Evolutionary conservation across 2,888 invertebrate species (phyloP).

Genomic region (Hydropsyche betteni): DNA sequence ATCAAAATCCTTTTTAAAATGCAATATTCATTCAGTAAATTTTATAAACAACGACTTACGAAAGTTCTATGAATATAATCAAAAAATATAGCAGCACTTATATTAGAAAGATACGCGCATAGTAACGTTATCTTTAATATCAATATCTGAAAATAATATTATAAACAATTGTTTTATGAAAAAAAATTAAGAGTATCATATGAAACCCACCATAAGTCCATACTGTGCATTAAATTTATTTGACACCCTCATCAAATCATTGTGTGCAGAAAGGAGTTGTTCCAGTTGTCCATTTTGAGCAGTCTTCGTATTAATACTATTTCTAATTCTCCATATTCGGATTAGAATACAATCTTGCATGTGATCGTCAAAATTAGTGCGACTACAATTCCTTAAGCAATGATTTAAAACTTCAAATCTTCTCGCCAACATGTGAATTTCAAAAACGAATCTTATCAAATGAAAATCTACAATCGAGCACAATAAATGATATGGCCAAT

Average conservation of each 20-base stretch:
- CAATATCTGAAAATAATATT: background rate
- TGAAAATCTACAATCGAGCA: background rate
- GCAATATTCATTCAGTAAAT: background rate
- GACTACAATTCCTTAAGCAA: background rate
- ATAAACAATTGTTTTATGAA: no score
- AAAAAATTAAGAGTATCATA: background rate
- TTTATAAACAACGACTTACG: background rate
- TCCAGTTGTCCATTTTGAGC: background rate
- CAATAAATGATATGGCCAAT: background rate
- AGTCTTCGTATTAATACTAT: background rate
- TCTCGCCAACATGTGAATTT: background rate
- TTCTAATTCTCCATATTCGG: background rate
- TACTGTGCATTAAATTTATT: background rate
- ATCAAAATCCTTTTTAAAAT: background rate
- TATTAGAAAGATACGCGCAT: background rate
- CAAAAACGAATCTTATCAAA: background rate
- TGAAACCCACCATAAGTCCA: background rate
- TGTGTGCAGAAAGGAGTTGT: background rate
- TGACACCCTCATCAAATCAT: background rate
- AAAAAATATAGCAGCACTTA: background rate
- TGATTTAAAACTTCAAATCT: constrained; percentile 13
- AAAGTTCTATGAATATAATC: background rate
- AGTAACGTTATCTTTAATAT: background rate
- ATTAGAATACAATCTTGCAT: background rate
- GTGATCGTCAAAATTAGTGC: background rate